Base-by-base conservation (phyloP, 2,797 vertebrate species). In the Centroberyx gerrardi region DNA sequence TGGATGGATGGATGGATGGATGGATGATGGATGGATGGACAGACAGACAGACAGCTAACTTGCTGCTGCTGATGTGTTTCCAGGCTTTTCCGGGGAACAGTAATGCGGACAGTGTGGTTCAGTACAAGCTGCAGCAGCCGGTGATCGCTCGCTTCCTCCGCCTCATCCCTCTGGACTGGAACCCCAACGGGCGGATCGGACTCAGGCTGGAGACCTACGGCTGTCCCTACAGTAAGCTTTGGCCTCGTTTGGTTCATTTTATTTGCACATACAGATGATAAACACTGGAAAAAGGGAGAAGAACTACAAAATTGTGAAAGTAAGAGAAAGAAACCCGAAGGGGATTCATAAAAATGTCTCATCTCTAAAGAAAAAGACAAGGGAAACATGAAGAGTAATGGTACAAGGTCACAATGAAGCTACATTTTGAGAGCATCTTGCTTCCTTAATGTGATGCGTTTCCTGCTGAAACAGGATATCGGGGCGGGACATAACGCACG, bases 101-200 rank as follows among this genome's bases (percentile, higher is more conserved):
- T 33, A 99, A 99, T 36, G 97, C 98, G 18, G 97, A 99, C 93
- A 98, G 95, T 28, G 97, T 99, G 1, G 92, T 99, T 38, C 94
- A 96, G 78, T 94, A 96, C 81, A 96, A 97, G 76, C 96, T 99
- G 54, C 95, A 97, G 79, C 96, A 96, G 79, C 94, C 95, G 0
- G 96, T 97, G 76, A 94, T 96, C 68, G 92, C 97, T 80, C 96
- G 95, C 62, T 97, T 95, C 72, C 91, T 99, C 18, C 95, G 96
- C 38, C 95, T 99, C 82, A 90, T 96, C 82, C 97, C 98, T 14
- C 93, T 97, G 68, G 94, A 95, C 78, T 98, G 98, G 97, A 99
- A 97, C 85, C 92, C 86, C 0, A 96, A 94, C 15, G 97, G 98
- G 38, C 96, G 97, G 74, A 96, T 99, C 18, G 98, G 97, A 75